These are phyloP conservation scores for Micrasema longulum DNA, from an alignment of 1,140 invertebrate species.

Conservation along the genomic window DNA sequence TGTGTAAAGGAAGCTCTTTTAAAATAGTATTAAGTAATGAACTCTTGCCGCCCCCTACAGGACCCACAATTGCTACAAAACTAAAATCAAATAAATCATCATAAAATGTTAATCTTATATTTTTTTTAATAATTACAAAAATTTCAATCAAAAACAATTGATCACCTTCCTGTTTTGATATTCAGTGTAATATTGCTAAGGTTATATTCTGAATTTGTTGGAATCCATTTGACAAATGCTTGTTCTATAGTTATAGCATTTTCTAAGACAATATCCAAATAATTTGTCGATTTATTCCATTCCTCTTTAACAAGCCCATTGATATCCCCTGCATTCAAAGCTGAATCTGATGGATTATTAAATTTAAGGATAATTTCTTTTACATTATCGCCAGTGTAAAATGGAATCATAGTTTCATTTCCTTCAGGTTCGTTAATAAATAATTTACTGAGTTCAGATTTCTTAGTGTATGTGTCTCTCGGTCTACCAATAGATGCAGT, in stretches of 20 bases:
- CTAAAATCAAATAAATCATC: constrained; percentile 21
- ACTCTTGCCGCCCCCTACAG: constrained; percentile 85
- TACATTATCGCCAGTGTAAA: constrained; percentile 39
- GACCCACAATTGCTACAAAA: constrained; percentile 66
- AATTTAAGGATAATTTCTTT: constrained; percentile 45
- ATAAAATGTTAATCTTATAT: too few relatives aligned
- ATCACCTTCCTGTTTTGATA: constrained; percentile 47
- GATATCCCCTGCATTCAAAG: not conserved
- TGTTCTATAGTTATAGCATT: constrained; percentile 35
- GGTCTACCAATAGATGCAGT: constrained; percentile 9
- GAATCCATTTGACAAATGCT: constrained; percentile 44
- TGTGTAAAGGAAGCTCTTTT: constrained; percentile 74
- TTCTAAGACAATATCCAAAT: constrained; percentile 36
- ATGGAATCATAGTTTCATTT: constrained; percentile 45
- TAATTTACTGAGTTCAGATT: constrained; percentile 26
- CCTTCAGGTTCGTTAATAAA: constrained; percentile 15
- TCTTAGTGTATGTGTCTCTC: not conserved
- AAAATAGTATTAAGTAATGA: constrained; percentile 78
- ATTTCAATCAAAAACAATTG: not conserved
- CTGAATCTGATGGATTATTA: not conserved
- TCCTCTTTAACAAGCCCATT: constrained; percentile 1
- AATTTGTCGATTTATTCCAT: constrained; percentile 17
- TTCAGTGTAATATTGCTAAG: constrained; percentile 44
- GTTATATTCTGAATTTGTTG: constrained; percentile 31
- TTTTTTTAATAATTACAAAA: too few relatives aligned